Percentiles rank a stretch among this genome's conserved stretches.
Evolutionary conservation across 2,797 vertebrate genomes (phyloP).

Genomic region (Macroramphosus scolopax): DNA sequence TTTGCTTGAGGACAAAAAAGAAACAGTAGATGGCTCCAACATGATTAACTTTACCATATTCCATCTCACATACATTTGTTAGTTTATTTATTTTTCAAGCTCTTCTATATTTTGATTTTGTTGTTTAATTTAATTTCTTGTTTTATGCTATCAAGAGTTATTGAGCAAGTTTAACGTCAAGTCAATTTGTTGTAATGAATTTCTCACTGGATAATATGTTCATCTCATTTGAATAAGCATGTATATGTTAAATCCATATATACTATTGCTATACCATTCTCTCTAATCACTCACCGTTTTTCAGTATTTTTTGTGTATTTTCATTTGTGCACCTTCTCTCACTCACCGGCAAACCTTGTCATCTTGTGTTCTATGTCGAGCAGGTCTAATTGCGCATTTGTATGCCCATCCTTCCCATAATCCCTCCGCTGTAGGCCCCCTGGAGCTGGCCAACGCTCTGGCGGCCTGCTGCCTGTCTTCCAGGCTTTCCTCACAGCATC

Average conservation of each 20-base stretch:
- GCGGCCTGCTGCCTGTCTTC: slow-evolving; percentile 98
- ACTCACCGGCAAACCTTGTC: slow-evolving; percentile 65
- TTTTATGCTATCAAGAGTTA: no score
- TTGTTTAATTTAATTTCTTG: slow-evolving; percentile 4
- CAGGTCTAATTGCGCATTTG: slow-evolving; percentile 91
- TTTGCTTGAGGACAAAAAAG: no score
- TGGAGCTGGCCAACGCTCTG: slow-evolving; percentile 98
- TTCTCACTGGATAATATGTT: no score
- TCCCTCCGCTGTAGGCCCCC: slow-evolving; percentile 94
- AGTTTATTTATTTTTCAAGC: not conserved
- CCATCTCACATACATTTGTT: not conserved
- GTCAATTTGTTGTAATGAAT: no score
- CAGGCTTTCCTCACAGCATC: slow-evolving; percentile 94
- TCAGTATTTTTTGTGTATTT: slow-evolving; percentile 17
- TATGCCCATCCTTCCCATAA: slow-evolving; percentile 92
- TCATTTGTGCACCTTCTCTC: slow-evolving; percentile 20
- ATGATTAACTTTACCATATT: not conserved
- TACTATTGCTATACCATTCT: no score
- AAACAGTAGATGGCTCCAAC: no score
- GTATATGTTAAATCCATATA: no score
- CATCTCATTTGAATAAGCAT: no score
- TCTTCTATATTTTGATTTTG: slow-evolving; percentile 2
- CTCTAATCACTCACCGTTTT: slow-evolving; percentile 18
- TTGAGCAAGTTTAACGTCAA: no score
- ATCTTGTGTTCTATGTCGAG: slow-evolving; percentile 82